Evolutionary conservation across 1,140 invertebrate genomes (phyloP).

Genomic region (Cherax destructor): DNA sequence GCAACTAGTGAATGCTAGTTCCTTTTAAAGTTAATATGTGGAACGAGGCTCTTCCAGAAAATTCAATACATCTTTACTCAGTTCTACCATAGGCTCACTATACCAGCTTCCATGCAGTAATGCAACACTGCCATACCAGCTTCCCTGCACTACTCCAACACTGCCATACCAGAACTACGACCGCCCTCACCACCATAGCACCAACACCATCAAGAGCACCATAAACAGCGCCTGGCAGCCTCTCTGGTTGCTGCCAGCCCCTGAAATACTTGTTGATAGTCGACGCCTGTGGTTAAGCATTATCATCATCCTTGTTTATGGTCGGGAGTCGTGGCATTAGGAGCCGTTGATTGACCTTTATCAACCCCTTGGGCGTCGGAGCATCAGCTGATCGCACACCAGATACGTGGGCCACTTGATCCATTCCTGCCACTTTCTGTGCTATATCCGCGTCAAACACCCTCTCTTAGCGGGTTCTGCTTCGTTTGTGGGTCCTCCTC

Average conservation of each 20-base stretch:
- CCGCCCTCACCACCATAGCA: neutral
- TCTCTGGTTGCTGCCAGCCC: neutral
- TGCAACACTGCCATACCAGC: neutral
- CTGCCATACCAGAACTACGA: neutral
- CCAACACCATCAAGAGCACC: neutral
- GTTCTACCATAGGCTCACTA: neutral
- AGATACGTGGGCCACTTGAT: neutral
- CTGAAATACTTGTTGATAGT: neutral
- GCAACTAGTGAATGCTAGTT: no score
- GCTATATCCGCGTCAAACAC: neutral
- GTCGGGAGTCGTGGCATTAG: slow-evolving; percentile 1
- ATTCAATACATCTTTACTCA: no score
- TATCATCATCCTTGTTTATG: neutral
- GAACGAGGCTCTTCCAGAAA: no score
- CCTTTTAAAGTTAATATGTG: no score
- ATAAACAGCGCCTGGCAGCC: neutral
- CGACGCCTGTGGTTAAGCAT: neutral
- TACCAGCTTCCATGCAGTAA: neutral
- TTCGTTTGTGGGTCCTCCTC: neutral
- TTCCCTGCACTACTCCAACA: neutral
- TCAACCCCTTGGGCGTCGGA: neutral
- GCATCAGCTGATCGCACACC: slow-evolving; percentile 1
- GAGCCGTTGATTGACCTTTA: neutral
- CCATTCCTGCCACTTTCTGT: neutral
- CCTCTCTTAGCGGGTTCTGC: neutral